Conservation (phyloP, 1,140 invertebrate species). For the Radopholus similis region DNA sequence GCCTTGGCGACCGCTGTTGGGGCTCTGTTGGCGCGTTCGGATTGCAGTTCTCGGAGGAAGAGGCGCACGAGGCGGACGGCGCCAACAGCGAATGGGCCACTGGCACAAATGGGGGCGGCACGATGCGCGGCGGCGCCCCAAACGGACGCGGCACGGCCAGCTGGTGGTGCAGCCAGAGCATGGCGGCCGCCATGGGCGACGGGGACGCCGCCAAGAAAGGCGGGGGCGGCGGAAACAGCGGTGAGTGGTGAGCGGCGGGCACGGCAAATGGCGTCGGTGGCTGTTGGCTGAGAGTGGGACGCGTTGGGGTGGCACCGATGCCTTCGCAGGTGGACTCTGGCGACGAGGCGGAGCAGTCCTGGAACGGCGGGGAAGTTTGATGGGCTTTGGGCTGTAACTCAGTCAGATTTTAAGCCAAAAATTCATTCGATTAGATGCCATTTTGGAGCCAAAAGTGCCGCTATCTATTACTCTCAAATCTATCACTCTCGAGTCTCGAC, state of each 20-base stretch:
- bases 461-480: background rate
- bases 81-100: background rate
- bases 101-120: no score
- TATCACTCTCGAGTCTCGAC: background rate
- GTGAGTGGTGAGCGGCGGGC: background rate
- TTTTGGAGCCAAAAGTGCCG: background rate
- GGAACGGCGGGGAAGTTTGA: background rate
- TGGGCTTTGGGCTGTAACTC: background rate
- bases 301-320: background rate
- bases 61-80: background rate
- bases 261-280: background rate
- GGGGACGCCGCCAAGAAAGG: background rate
- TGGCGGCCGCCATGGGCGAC: background rate
- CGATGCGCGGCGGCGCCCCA: no score
- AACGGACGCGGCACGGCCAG: background rate
- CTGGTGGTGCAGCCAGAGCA: conserved; percentile 16
- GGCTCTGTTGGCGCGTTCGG: background rate
- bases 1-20: background rate
- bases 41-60: background rate
- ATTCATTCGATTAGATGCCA: background rate
- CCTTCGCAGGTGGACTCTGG: background rate
- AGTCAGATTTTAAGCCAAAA: background rate
- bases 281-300: background rate
- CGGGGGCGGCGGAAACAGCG: background rate
- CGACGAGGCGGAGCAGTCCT: background rate